phyloP scores from a whole-genome alignment of 35 echinoderm and acorn worm genomes.

The Diadema setosum region DNA sequence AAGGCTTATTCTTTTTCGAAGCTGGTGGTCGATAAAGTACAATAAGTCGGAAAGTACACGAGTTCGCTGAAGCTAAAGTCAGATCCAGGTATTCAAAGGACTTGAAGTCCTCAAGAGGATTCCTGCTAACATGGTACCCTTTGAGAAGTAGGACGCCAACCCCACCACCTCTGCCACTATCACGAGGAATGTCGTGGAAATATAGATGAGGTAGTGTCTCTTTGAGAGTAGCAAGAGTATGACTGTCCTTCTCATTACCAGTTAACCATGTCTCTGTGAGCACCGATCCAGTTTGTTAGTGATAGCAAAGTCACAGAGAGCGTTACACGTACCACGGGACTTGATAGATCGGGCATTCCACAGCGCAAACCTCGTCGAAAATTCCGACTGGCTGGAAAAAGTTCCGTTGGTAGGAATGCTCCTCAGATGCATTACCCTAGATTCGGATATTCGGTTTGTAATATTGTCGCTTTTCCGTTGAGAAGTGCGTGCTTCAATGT shows the following conservation, averaged over 20 bases:
- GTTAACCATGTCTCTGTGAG: slow-evolving; percentile 1
- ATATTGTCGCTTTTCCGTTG: background rate
- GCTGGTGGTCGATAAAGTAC: background rate
- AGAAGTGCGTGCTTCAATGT: background rate
- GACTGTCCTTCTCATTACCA: background rate
- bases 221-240: background rate
- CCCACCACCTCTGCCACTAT: background rate
- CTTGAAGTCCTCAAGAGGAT: background rate
- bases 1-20: background rate
- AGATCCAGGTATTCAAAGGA: slow-evolving; percentile 8
- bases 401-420: background rate
- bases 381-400: background rate
- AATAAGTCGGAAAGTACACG: background rate
- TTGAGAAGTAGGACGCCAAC: background rate
- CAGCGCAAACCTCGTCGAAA: background rate
- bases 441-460: background rate
- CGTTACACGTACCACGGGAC: background rate
- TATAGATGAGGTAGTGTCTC: background rate
- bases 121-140: background rate
- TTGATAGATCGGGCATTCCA: slow-evolving; percentile 2
- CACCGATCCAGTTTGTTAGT: background rate
- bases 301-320: background rate
- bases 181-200: background rate
- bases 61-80: background rate
- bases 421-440: background rate